Evolutionary conservation across 2,888 invertebrate species (phyloP).

Genomic region (Xestobium rufovillosum): DNA sequence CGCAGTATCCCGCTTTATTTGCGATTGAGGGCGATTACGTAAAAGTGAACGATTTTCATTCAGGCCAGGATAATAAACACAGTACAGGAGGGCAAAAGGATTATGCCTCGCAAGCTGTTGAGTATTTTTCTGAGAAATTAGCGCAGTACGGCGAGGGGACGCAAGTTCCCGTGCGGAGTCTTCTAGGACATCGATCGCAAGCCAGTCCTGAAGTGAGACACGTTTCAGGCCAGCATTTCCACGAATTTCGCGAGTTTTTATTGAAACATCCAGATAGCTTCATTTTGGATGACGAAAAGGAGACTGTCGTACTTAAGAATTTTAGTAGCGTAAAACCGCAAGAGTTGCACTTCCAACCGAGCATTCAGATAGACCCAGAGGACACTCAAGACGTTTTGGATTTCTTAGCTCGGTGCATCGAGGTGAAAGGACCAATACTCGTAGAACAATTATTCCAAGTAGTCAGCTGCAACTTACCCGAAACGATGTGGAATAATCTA

Average conservation of each 20-base stretch:
- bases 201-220: conserved; percentile 96
- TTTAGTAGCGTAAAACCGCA: conserved; percentile 42
- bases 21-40: conserved; percentile 90
- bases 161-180: conserved; percentile 93
- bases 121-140: conserved; percentile 94
- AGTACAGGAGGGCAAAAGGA: conserved; percentile 62
- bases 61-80: conserved; percentile 54
- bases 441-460: conserved; percentile 83
- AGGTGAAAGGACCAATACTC: conserved; percentile 65
- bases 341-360: conserved; percentile 63
- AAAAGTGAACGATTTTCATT: conserved; percentile 73
- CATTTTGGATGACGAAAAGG: conserved; percentile 72
- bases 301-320: conserved; percentile 67
- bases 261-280: conserved; percentile 78
- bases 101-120: conserved; percentile 93
- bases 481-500: conserved; percentile 64
- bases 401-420: conserved; percentile 76
- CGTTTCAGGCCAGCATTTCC: conserved; percentile 89
- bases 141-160: conserved; percentile 91
- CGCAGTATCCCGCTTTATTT: conserved; percentile 94
- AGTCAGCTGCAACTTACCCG: conserved; percentile 54
- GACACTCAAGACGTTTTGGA: conserved; percentile 75
- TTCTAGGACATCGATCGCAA: conserved; percentile 92
- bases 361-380: conserved; percentile 73
- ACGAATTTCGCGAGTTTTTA: conserved; percentile 88